Evolutionary conservation across 2,888 invertebrate species (phyloP).

Genomic region (Lapara coniferarum): DNA sequence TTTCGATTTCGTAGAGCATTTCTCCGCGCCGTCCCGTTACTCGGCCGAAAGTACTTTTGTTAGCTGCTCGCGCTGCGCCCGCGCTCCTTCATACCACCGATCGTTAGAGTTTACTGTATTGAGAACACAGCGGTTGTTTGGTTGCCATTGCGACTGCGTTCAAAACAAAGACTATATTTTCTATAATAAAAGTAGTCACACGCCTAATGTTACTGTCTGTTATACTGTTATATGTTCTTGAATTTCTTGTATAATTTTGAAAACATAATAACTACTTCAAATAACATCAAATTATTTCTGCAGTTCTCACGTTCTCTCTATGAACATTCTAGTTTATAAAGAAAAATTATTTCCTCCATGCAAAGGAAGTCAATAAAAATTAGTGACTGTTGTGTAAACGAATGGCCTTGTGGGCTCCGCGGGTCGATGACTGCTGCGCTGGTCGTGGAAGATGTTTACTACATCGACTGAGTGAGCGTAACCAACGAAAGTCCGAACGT

Average conservation of each 20-base stretch:
- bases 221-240: slow-evolving; percentile 47
- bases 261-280: background rate
- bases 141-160: slow-evolving; percentile 61
- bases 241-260: slow-evolving; percentile 44
- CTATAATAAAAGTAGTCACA: slow-evolving; percentile 52
- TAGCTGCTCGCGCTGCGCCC: slow-evolving; percentile 58
- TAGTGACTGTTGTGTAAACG: slow-evolving; percentile 72
- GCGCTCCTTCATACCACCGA: slow-evolving; percentile 57
- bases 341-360: slow-evolving; percentile 27
- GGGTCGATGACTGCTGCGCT: slow-evolving; percentile 72
- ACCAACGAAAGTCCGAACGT: slow-evolving; percentile 66
- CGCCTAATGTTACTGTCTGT: slow-evolving; percentile 45
- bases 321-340: background rate
- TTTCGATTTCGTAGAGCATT: slow-evolving; percentile 85
- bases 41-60: slow-evolving; percentile 82
- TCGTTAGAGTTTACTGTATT: slow-evolving; percentile 75
- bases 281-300: background rate
- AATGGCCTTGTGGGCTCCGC: slow-evolving; percentile 70
- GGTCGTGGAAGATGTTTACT: slow-evolving; percentile 70
- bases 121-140: slow-evolving; percentile 66
- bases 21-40: slow-evolving; percentile 81
- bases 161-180: slow-evolving; percentile 69
- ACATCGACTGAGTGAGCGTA: slow-evolving; percentile 68
- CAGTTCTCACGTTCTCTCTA: background rate
- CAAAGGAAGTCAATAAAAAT: slow-evolving; percentile 59